A percentile compares a stretch with the other conserved stretches of the same genome.
These are phyloP conservation scores for Xanthostigma xanthostigma DNA, from an alignment of 2,888 invertebrate genomes.

Conservation along the genomic window DNA sequence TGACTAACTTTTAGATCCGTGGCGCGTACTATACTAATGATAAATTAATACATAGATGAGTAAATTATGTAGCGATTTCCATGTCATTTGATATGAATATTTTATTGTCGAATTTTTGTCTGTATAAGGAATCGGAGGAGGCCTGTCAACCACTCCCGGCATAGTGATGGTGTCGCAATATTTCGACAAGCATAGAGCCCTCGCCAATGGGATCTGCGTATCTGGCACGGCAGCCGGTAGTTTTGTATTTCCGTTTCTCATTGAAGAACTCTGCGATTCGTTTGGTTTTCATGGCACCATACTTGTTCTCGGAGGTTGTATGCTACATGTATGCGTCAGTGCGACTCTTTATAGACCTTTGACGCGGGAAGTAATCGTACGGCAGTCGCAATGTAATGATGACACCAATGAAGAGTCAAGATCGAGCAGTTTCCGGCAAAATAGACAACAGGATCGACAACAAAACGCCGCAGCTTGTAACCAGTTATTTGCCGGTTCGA, in stretches of 20 bases:
- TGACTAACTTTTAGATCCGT: no score
- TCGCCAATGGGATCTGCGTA: slow-evolving; percentile 68
- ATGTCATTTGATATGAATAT: no score
- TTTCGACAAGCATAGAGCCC: slow-evolving; percentile 60
- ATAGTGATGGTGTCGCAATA: slow-evolving; percentile 69
- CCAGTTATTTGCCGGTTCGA: no score
- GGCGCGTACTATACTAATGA: no score
- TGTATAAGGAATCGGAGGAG: slow-evolving; percentile 55
- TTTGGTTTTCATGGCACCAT: slow-evolving; percentile 63
- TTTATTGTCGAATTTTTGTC: background rate
- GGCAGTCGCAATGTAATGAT: slow-evolving; percentile 7
- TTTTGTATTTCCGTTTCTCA: slow-evolving; percentile 60
- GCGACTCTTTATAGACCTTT: slow-evolving; percentile 51
- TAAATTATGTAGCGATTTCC: no score
- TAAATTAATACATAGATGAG: no score
- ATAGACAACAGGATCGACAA: slow-evolving; percentile 5
- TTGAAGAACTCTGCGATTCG: slow-evolving; percentile 49
- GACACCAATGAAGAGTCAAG: background rate
- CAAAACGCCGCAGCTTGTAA: slow-evolving; percentile 7
- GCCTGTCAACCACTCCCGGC: slow-evolving; percentile 64
- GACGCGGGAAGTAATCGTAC: slow-evolving; percentile 16
- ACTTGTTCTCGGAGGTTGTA: slow-evolving; percentile 49
- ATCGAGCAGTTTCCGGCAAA: background rate
- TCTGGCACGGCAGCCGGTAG: slow-evolving; percentile 69
- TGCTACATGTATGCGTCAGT: slow-evolving; percentile 60